A percentile compares a stretch with the other conserved stretches of the same genome.
These are phyloP conservation scores for Imbricaverruca yamaguchii DNA, from an alignment of 2,888 invertebrate species.

Conservation along the genomic window DNA sequence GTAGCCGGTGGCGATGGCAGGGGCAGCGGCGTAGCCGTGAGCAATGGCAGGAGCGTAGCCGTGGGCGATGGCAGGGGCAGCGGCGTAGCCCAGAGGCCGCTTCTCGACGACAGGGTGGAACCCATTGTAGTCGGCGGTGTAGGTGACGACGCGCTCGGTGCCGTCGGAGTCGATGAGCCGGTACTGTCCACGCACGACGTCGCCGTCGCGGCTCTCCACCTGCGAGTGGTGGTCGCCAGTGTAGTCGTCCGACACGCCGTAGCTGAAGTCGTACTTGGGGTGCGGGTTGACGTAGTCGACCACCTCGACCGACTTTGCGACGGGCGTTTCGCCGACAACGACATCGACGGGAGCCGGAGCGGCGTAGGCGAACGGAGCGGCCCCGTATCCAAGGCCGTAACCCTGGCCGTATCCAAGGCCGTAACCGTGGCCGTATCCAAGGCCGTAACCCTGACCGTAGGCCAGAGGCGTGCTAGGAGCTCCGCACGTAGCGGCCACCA, in stretches of 20 bases:
- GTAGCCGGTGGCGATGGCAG: neutral
- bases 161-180: slow-evolving; percentile 24
- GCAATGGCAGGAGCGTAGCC: neutral
- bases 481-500: slow-evolving; percentile 12
- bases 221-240: slow-evolving; percentile 25
- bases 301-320: neutral
- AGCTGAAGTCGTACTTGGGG: slow-evolving; percentile 24
- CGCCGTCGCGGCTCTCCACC: slow-evolving; percentile 24
- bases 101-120: slow-evolving; percentile 34
- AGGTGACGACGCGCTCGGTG: slow-evolving; percentile 28
- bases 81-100: slow-evolving; percentile 29
- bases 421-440: neutral
- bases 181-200: slow-evolving; percentile 23
- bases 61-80: slow-evolving; percentile 28
- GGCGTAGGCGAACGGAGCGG: slow-evolving; percentile 29
- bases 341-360: neutral
- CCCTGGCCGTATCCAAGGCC: slow-evolving; percentile 8
- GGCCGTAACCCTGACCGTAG: slow-evolving; percentile 21
- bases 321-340: neutral
- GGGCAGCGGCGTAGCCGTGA: slow-evolving; percentile 13
- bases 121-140: slow-evolving; percentile 31
- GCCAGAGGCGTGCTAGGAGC: slow-evolving; percentile 10
- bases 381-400: slow-evolving; percentile 27
- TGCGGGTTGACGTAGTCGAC: slow-evolving; percentile 18
- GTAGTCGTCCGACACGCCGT: slow-evolving; percentile 24